phyloP scores from a whole-genome alignment of 2,888 invertebrate species.

The Vannuccia rotundouncinata region DNA sequence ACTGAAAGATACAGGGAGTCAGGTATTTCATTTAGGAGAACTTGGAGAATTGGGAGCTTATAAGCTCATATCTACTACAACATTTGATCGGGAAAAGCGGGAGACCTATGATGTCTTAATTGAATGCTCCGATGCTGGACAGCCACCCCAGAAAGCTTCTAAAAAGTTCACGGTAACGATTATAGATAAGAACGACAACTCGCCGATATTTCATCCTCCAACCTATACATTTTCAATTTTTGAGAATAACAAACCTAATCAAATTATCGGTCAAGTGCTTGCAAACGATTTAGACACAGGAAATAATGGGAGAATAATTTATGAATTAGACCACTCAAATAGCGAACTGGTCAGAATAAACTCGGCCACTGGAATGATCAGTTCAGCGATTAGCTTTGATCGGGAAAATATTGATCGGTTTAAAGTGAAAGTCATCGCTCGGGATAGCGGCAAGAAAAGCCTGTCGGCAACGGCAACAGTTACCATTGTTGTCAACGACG shows the following conservation, averaged over 20 bases:
- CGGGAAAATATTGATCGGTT: not conserved
- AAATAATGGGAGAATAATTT: not conserved
- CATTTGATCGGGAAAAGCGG: conserved; percentile 4
- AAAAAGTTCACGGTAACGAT: not conserved
- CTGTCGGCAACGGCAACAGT: not conserved
- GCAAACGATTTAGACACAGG: not conserved
- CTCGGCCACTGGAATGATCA: not conserved
- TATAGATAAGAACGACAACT: conserved; percentile 4
- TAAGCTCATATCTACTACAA: not conserved
- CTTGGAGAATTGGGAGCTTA: not conserved
- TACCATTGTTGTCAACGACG: not conserved
- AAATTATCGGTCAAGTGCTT: not conserved
- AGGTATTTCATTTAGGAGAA: not conserved
- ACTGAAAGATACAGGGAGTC: not conserved
- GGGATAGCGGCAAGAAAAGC: not conserved
- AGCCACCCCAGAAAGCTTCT: not conserved
- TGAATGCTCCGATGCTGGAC: not conserved
- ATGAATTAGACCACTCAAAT: not conserved
- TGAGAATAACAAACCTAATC: conserved; percentile 25
- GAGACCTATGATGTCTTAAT: not conserved
- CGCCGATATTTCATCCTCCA: not conserved
- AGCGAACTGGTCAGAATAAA: not conserved
- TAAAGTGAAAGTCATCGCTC: conserved; percentile 2
- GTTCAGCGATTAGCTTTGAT: not conserved
- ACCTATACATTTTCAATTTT: not conserved